Evolutionary conservation across 35 echinoderm and acorn worm genomes (phyloP), one percentile per base, ranked within the genome.

Genomic region (Amphiura filiformis): DNA sequence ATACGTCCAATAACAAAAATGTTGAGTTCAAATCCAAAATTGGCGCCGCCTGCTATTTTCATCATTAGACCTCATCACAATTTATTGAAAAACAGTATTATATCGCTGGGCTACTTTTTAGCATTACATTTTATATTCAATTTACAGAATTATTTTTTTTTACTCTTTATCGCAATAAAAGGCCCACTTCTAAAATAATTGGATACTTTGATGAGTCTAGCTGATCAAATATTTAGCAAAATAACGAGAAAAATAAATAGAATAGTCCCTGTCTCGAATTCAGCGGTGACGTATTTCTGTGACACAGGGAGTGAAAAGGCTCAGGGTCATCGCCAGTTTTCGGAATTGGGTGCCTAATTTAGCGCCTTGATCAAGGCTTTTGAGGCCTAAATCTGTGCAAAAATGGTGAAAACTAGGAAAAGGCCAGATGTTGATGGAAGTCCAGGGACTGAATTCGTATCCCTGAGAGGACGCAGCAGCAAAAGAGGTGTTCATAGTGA

Each of bases 321-420:
- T 52, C 7, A 52, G n/a, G 44, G 44, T 52, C 44, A 52, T 52
- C 44, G 44, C 7, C 44, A 52, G 44, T 52, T 20, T 52, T 52
- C 7, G 44, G 20, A 11, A 20, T 7, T 7, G 7, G 7, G 44
- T 20, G 20, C 20, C 44, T 52, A 20, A 52, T 52, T 52, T 52
- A 52, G 44, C 44, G 44, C 44, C 20, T 52, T 20, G 44, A 52
- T 11, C 44, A 52, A 52, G 44, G 44, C 44, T 52, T 52, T 52
- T 52, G 44, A 52, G 20, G 44, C 44, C 44, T 52, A 52, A 20
- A 52, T 52, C 41, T 15, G 17, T 34, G 18, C 9, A 26, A 56
- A 83, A 56, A 83, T 83, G 81, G 81, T 83, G 38, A 83, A 83
- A 83, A 83, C 81, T 13, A 83, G 81, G 40, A 39, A 34, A 22